phyloP scores from a whole-genome alignment of 2,888 invertebrate genomes.

The Drosophila fulvimacula region DNA sequence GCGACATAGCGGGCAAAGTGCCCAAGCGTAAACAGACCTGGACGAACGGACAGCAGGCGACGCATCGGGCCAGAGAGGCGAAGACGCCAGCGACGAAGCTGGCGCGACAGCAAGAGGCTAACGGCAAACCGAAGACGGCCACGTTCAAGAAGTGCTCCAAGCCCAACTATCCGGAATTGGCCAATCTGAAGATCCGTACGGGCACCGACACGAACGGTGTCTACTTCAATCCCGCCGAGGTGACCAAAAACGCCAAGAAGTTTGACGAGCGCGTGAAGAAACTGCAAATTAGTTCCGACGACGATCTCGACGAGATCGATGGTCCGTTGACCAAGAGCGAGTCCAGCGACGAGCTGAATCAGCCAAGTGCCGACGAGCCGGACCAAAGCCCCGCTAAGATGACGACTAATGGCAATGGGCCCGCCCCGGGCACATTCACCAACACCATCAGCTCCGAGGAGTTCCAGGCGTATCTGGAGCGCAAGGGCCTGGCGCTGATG shows the following conservation, averaged over 20 bases:
- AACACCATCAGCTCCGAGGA: conserved; percentile 84
- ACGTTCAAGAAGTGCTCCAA: conserved; percentile 83
- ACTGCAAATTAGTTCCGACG: conserved; percentile 83
- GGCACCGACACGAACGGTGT: conserved; percentile 80
- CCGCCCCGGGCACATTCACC: conserved; percentile 73
- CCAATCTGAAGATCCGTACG: conserved; percentile 83
- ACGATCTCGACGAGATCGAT: conserved; percentile 84
- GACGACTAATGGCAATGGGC: conserved; percentile 5
- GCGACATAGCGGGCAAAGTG: conserved; percentile 70
- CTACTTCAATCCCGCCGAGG: conserved; percentile 83
- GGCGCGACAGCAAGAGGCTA: conserved; percentile 37
- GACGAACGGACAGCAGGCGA: conserved; percentile 15
- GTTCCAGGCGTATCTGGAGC: conserved; percentile 83
- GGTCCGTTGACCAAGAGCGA: conserved; percentile 82
- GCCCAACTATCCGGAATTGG: conserved; percentile 84
- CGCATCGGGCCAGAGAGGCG: conserved; percentile 13
- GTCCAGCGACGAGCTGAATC: conserved; percentile 82
- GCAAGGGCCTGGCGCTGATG: conserved; percentile 82
- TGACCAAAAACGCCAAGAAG: conserved; percentile 84
- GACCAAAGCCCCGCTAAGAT: not conserved
- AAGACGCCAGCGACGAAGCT: conserved; percentile 14
- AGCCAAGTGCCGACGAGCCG: conserved; percentile 4
- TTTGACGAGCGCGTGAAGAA: conserved; percentile 84
- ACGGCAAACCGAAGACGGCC: conserved; percentile 60
- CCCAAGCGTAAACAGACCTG: conserved; percentile 65